Percentiles rank a stretch among this genome's conserved stretches.
Evolutionary conservation across 2,797 vertebrate species (phyloP).

Genomic region (Pagetopsis macropterus): DNA sequence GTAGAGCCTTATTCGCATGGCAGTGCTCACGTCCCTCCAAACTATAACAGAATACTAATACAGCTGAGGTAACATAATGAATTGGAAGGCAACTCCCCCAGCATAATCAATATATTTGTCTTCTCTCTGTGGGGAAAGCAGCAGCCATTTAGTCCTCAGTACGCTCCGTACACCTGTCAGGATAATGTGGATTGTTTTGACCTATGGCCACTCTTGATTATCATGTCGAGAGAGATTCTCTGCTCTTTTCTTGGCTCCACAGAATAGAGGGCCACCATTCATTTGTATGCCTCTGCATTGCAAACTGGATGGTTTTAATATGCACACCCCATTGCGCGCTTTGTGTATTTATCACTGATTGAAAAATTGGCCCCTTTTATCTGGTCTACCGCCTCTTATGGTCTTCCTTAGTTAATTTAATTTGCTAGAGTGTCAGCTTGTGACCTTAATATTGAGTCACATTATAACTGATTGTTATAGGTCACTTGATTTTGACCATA

Average conservation of each 20-base stretch:
- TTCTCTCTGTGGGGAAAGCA: slow-evolving; percentile 24
- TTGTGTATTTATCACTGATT: neutral
- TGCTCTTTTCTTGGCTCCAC: slow-evolving; percentile 7
- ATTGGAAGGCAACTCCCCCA: slow-evolving; percentile 32
- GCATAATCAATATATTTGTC: slow-evolving; percentile 37
- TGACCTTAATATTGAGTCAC: neutral
- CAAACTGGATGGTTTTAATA: slow-evolving; percentile 12
- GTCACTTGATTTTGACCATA: too few relatives aligned
- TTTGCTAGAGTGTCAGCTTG: neutral
- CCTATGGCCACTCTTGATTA: slow-evolving; percentile 48
- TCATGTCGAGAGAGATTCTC: slow-evolving; percentile 31
- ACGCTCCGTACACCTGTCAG: slow-evolving; percentile 38
- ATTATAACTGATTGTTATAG: too few relatives aligned
- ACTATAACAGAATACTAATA: slow-evolving; percentile 52
- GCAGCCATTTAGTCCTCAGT: slow-evolving; percentile 33
- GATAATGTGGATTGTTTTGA: slow-evolving; percentile 54
- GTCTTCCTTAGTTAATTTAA: neutral
- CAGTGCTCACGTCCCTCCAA: slow-evolving; percentile 3
- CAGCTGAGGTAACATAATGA: slow-evolving; percentile 42
- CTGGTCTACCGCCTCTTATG: neutral
- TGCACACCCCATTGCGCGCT: neutral
- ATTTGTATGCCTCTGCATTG: neutral
- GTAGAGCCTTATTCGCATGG: slow-evolving; percentile 14
- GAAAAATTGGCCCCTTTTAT: neutral
- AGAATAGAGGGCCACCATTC: slow-evolving; percentile 16